Conservation (phyloP, 2,797 vertebrate species). For the Periophthalmus magnuspinnatus region DNA sequence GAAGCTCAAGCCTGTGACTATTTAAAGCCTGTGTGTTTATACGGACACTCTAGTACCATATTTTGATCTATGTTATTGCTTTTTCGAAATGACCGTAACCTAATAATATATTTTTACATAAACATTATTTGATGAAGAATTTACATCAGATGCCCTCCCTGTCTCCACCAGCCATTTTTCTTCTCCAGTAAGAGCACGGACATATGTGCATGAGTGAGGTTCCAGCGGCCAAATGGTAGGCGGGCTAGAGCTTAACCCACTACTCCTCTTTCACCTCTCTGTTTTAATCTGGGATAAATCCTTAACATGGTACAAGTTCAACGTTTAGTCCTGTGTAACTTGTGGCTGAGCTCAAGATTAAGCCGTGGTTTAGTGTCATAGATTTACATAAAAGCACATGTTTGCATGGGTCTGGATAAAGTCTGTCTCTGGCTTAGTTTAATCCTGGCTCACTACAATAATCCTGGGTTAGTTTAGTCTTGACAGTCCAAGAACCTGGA, state of each 20-base stretch:
- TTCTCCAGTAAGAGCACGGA: too few species aligned
- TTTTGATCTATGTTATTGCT: too few species aligned
- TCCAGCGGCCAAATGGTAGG: neutral
- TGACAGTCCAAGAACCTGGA: neutral
- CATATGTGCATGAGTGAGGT: neutral
- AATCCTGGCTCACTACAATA: neutral
- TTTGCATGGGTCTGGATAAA: neutral
- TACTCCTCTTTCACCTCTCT: neutral
- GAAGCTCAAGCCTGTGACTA: too few species aligned
- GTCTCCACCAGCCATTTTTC: neutral
- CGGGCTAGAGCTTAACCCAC: neutral
- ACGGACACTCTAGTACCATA: too few species aligned
- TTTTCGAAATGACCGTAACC: too few species aligned
- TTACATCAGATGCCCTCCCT: too few species aligned
- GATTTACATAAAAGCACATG: neutral
- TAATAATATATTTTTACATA: too few species aligned
- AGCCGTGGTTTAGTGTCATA: neutral
- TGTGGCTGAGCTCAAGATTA: neutral
- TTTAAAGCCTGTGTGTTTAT: too few species aligned
- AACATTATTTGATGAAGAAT: too few species aligned
- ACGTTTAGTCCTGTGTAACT: neutral
- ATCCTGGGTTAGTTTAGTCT: neutral
- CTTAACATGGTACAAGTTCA: neutral
- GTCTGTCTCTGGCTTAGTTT: neutral
- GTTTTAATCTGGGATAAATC: constrained; percentile 1